Conservation (phyloP, 1,140 invertebrate genomes). For the Cyclina sinensis region DNA sequence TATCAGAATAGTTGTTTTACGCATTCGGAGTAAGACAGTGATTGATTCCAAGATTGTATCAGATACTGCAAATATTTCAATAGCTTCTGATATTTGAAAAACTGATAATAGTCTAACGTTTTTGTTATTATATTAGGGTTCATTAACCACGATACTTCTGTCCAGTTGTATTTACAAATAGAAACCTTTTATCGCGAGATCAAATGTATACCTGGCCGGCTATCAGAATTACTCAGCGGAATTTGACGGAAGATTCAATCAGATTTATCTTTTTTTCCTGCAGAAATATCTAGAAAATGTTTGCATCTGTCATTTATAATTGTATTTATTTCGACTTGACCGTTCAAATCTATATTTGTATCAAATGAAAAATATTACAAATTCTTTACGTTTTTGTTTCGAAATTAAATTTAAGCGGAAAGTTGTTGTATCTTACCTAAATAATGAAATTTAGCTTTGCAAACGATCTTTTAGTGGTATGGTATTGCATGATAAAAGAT, state of each 20-base stretch:
- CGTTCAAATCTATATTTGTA: slow-evolving; percentile 24
- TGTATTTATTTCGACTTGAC: slow-evolving; percentile 19
- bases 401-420: too few species aligned
- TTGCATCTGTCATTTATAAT: slow-evolving; percentile 22
- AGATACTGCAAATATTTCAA: background rate
- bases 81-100: background rate
- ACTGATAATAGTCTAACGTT: background rate
- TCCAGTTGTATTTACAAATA: slow-evolving; percentile 14
- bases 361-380: background rate
- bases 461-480: too few species aligned
- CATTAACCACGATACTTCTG: background rate
- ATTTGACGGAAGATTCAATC: background rate
- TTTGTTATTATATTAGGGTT: background rate
- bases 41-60: background rate
- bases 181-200: background rate
- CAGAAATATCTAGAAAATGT: background rate
- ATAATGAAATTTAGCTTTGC: too few species aligned
- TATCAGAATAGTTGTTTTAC: too few species aligned
- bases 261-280: background rate
- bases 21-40: too few species aligned
- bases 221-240: background rate
- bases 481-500: too few species aligned
- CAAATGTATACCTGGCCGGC: background rate
- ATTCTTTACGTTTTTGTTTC: too few species aligned
- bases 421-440: too few species aligned